phyloP scores from a whole-genome alignment of 2,888 invertebrate species.

The Chloroclysta siterata region DNA sequence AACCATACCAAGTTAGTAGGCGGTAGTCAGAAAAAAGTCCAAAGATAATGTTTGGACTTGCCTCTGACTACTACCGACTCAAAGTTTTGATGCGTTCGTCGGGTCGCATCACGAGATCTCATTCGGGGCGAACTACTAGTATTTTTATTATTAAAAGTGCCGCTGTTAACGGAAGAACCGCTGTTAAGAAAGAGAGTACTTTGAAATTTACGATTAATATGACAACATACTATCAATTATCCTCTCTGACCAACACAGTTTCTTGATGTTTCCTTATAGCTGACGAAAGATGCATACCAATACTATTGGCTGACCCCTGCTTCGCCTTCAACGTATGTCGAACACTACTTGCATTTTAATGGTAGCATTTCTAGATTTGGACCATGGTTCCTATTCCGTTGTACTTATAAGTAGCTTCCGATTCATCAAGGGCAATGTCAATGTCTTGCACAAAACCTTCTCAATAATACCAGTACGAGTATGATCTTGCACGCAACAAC shows the following conservation, averaged over 20 bases:
- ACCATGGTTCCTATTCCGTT: conserved; percentile 25
- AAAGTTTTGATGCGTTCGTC: no score
- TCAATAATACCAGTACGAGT: conserved; percentile 10
- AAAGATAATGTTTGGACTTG: no score
- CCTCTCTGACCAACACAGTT: conserved; percentile 6
- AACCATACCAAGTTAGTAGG: no score
- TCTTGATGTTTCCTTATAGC: conserved; percentile 23
- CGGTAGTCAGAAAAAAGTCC: no score
- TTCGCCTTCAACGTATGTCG: conserved; percentile 22
- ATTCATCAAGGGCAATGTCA: conserved; percentile 25
- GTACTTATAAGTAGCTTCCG: conserved; percentile 14
- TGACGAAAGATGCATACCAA: conserved; percentile 23
- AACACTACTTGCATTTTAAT: conserved; percentile 28
- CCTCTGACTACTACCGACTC: no score
- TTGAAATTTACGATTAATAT: no score
- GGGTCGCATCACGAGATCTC: no score
- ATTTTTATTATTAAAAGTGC: no score
- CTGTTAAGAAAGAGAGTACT: no score
- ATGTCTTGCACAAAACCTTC: conserved; percentile 3
- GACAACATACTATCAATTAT: no score
- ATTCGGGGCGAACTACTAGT: no score
- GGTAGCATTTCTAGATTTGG: conserved; percentile 21
- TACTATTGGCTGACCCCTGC: conserved; percentile 19
- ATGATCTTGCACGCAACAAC: conserved; percentile 12
- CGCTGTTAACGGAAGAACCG: no score